Percentiles rank a stretch among this genome's conserved stretches.
Evolutionary conservation across 2,888 invertebrate genomes (phyloP).

Genomic region (Eilema sororculum): DNA sequence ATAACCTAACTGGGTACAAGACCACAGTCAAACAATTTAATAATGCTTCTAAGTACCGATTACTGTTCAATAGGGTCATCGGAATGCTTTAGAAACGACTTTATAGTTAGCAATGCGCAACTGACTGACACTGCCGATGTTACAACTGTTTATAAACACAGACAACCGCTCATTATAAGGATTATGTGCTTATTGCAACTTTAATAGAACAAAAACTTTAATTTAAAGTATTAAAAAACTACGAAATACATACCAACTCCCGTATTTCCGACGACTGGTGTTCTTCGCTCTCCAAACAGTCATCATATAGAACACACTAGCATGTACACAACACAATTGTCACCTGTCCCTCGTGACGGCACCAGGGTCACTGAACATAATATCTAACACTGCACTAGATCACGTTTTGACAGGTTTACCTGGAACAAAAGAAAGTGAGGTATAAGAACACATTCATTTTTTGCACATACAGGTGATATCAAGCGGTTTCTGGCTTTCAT

Average conservation of each 20-base stretch:
- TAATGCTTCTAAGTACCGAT: no score
- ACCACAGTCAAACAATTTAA: no score
- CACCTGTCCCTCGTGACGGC: conserved; percentile 68
- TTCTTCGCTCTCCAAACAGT: conserved; percentile 77
- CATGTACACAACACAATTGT: conserved; percentile 74
- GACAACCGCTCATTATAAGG: neutral
- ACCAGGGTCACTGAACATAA: conserved; percentile 72
- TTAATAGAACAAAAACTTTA: neutral
- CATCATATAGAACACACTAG: conserved; percentile 73
- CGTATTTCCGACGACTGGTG: conserved; percentile 81
- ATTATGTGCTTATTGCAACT: neutral
- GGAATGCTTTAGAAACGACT: no score
- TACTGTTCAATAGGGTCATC: no score
- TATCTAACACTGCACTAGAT: conserved; percentile 66
- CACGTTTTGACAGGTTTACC: conserved; percentile 47
- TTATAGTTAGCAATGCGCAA: no score
- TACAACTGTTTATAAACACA: neutral
- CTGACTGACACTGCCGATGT: no score
- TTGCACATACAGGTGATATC: neutral
- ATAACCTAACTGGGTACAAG: no score
- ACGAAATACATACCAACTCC: conserved; percentile 71
- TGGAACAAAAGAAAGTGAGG: conserved; percentile 55
- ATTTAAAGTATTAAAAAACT: neutral
- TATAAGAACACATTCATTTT: neutral
- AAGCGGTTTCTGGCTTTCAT: neutral